Evolutionary conservation across 2,888 invertebrate species (phyloP), one percentile per base, ranked within the genome.

Genomic region (Chaetogeoica ovagalla): DNA sequence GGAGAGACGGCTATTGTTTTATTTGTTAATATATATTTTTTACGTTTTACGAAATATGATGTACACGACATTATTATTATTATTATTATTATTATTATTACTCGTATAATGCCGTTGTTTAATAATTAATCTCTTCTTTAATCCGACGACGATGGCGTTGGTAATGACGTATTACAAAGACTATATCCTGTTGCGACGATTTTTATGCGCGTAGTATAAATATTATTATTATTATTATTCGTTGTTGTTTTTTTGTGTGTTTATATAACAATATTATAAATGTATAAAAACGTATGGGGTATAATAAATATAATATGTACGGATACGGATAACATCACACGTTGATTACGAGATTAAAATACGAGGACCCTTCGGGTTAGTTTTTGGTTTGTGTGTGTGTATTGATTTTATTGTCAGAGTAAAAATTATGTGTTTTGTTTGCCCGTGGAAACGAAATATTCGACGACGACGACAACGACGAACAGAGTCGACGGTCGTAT

Each of bases 91-190:
- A 30, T 30, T 30, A 30, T 30, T 30, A 30, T 30, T 30, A 30
- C n/a, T n/a, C n/a, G n/a, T n/a, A n/a, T 30, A 23, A 52, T 52
- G 66, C 21, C 48, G 39, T 72, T 30, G 60, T 19, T 71, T 60
- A 72, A 60, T 23, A 21, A 43, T 55, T 43, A 72, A 23, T 3
- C 48, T 5, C 30, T 30, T 2, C 30, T 60, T 72, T 30, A 30
- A 48, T 48, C 30, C 19, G 30, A 13, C 13, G 23, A 23, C 5
- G 4, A 13, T 48, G 48, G 30, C 5, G 8, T 7, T 62, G 48
- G n/a, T n/a, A n/a, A 30, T 23, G 48, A 72, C 48, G 7, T 39
- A n/a, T 65, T 39, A 39, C n/a, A 19, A 39, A 65, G n/a, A 65
- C n/a, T 15, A 39, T 1, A 19, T 19, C 9, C 60, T 23, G 13